These are phyloP conservation scores for Asobara japonica DNA, from an alignment of 1,140 invertebrate species.

Conservation along the genomic window DNA sequence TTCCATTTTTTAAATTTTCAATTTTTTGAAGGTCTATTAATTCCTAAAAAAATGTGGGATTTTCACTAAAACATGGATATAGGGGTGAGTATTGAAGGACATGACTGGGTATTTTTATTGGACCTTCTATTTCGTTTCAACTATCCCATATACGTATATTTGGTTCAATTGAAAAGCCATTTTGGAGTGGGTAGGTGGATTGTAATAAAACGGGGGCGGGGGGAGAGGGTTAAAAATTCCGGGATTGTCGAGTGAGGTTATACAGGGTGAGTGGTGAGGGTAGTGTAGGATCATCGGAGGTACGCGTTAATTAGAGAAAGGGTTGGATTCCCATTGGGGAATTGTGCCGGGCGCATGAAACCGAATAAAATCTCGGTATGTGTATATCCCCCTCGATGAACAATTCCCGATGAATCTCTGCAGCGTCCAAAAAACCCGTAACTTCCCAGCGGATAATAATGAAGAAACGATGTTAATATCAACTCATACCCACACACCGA, in stretches of 20 bases:
- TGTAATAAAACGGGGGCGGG: background rate
- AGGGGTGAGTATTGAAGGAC: background rate
- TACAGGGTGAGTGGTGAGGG: background rate
- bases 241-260: conserved; percentile 2
- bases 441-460: conserved; percentile 10
- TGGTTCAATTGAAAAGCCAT: conserved; percentile 17
- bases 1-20: too few species aligned
- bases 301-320: conserved; percentile 36
- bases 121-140: conserved; percentile 18
- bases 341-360: background rate
- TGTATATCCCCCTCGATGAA: background rate
- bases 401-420: conserved; percentile 8
- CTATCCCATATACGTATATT: background rate
- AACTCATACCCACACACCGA: background rate
- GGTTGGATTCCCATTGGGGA: conserved; percentile 19
- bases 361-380: background rate
- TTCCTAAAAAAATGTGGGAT: too few species aligned
- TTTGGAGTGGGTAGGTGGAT: background rate
- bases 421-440: conserved; percentile 1
- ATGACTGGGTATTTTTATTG: background rate
- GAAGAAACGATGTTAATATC: conserved; percentile 15
- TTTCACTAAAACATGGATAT: too few species aligned
- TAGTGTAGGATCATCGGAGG: conserved; percentile 8
- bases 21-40: too few species aligned
- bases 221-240: background rate